Conservation (phyloP, 2,797 vertebrate species). For the Parauchenoglanis punctatus region DNA sequence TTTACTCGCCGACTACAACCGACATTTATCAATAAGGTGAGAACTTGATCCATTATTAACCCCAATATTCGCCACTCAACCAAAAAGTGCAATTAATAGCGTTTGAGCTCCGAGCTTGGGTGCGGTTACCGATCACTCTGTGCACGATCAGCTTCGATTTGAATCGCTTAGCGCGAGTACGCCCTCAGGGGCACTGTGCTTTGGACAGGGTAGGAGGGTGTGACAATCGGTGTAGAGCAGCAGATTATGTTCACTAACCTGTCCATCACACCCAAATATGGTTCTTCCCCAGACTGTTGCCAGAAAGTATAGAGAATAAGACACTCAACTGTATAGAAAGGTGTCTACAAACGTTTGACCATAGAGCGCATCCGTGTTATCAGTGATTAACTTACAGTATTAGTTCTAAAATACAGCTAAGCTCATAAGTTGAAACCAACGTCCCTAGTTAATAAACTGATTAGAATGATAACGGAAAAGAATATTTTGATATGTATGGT, state of each 20-base stretch:
- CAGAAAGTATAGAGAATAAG: neutral
- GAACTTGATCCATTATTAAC: too few relatives aligned
- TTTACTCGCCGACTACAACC: too few relatives aligned
- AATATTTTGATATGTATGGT: neutral
- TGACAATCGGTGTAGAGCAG: neutral
- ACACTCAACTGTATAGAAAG: neutral
- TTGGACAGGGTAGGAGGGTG: neutral
- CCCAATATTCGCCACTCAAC: too few relatives aligned
- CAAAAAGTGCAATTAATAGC: too few relatives aligned
- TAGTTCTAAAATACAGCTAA: neutral
- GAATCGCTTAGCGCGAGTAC: too few relatives aligned
- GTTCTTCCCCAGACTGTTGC: neutral
- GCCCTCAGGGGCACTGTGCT: neutral
- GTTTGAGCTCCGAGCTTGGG: too few relatives aligned
- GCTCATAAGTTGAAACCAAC: neutral
- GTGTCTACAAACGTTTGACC: neutral
- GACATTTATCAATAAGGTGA: too few relatives aligned
- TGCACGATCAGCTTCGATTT: too few relatives aligned
- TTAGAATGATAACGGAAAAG: neutral
- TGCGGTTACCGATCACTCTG: too few relatives aligned
- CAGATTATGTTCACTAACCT: neutral
- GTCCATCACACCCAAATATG: neutral
- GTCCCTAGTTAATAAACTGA: neutral
- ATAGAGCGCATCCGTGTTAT: neutral
- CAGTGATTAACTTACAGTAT: neutral